Evolutionary conservation across 2,797 vertebrate genomes (phyloP), one percentile per base, ranked within the genome.

Genomic region (Dipus sagitta): DNA sequence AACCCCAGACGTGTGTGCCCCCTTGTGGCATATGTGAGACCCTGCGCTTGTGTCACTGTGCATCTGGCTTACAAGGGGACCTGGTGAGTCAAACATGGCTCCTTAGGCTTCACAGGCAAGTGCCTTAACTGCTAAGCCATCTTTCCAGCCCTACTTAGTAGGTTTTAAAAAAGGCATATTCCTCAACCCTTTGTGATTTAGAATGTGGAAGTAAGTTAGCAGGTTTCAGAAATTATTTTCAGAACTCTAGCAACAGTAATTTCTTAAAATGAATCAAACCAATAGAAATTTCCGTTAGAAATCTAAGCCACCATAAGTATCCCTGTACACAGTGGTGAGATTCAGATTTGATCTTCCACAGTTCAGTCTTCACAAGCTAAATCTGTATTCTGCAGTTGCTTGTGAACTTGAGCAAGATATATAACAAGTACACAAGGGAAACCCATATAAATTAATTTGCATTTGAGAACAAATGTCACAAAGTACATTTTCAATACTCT

Each of bases 401-500:
- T 32, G 23, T 80, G 82, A 95, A 93, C 65, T 68, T 32, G 38
- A 90, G 6, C 54, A 85, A 85, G 68, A 96, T 62, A 15, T 32
- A 23, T 12, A 92, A 47, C 72, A 86, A 83, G 84, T 85, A 90
- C 95, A 65, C 3, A 3, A 47, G 10, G 60, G 79, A 34, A 84
- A 78, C 64, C 15, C 47, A 92, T 82, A 94, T 80, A 84, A 96
- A 92, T 96, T 76, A 78, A 96, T 91, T 97, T 95, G 85, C 89
- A 92, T 86, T 86, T 86, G 81, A 93, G 92, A 97, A 93, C 91
- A 96, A 80, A 92, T 96, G 80, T 94, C 90, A 96, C 78, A 34
- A 96, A 95, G 91, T 78, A 32, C 34, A 81, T 85, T 97, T 94
- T 87, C 96, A 93, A 92, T 95, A 92, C 71, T 92, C 42, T 64